phyloP scores from a whole-genome alignment of 2,888 invertebrate genomes.

The Drosophila yooni region DNA sequence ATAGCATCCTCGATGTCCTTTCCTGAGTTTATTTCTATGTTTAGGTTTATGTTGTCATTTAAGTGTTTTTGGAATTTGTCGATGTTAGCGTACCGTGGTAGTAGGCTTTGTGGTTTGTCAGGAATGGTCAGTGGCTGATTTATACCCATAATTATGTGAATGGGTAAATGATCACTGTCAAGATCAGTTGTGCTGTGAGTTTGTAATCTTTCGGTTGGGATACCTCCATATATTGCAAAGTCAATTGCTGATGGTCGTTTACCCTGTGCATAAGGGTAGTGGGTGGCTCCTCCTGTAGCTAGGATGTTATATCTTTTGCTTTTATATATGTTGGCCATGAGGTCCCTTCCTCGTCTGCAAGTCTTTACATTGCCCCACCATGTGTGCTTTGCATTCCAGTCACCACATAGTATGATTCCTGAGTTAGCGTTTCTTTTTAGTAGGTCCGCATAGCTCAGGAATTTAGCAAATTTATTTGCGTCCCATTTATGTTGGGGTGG shows the following conservation, averaged over 20 bases:
- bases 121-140: not conserved
- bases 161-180: not conserved
- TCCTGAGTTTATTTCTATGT: too few species aligned
- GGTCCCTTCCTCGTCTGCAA: constrained; percentile 6
- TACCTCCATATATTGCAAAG: not conserved
- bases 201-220: not conserved
- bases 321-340: not conserved
- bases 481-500: not conserved
- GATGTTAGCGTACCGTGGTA: not conserved
- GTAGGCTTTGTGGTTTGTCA: not conserved
- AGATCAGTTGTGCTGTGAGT: not conserved
- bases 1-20: too few species aligned
- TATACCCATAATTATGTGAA: not conserved
- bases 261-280: not conserved
- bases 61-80: not conserved
- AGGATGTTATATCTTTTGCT: not conserved
- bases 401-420: not conserved
- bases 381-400: constrained; percentile 23
- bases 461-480: not conserved
- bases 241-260: not conserved
- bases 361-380: constrained; percentile 16
- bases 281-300: constrained; percentile 16
- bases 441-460: not conserved
- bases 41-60: too few species aligned
- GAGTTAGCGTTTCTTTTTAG: too few species aligned